These are phyloP conservation scores for Caradrina clavipalpis DNA, from an alignment of 2,888 invertebrate genomes.

Conservation along the genomic window DNA sequence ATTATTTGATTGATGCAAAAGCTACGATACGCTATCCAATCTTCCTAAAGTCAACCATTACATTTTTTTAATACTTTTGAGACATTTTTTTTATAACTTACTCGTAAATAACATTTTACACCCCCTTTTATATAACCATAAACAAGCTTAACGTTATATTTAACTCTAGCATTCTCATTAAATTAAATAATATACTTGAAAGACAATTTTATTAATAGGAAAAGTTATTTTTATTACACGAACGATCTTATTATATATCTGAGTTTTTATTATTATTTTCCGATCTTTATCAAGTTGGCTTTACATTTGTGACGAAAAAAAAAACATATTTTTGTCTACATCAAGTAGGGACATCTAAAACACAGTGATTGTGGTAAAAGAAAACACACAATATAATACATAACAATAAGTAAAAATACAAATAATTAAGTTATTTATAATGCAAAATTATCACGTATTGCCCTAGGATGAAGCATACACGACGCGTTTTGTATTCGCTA, in stretches of 20 bases:
- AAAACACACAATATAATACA: not conserved
- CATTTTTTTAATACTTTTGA: conserved; percentile 10
- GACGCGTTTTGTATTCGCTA: not conserved
- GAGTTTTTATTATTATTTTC: not conserved
- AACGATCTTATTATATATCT: conserved; percentile 7
- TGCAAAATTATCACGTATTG: conserved; percentile 35
- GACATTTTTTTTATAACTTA: conserved; percentile 29
- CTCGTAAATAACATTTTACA: conserved; percentile 22
- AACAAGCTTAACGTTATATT: conserved; percentile 13
- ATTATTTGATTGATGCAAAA: conserved; percentile 53
- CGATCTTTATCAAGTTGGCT: not conserved
- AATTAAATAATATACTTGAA: not conserved
- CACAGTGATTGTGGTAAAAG: not conserved
- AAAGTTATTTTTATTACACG: not conserved
- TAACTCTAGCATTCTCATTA: conserved; percentile 1
- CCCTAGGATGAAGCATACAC: not conserved
- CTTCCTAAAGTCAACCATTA: conserved; percentile 21
- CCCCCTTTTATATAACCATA: conserved; percentile 16
- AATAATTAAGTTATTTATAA: not conserved
- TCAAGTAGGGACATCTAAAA: not conserved
- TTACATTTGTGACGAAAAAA: not conserved
- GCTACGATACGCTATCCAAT: conserved; percentile 55
- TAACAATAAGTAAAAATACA: not conserved
- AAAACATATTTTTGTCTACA: not conserved
- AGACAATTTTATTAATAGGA: not conserved